These are phyloP conservation scores for Urocyon cinereoargenteus DNA, from an alignment of 2,797 vertebrate genomes.

Conservation along the genomic window DNA sequence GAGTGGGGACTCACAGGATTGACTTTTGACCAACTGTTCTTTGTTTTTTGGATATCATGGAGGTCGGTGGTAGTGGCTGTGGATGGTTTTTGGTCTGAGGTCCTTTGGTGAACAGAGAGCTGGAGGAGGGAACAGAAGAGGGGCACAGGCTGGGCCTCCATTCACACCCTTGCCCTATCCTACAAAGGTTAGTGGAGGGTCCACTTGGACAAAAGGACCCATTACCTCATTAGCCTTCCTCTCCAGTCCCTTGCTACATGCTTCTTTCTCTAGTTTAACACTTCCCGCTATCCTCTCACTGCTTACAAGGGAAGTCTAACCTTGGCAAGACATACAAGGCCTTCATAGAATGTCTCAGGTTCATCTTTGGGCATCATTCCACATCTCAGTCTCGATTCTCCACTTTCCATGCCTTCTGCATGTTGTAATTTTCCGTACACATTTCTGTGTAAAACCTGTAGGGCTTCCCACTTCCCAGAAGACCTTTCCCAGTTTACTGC, in stretches of 20 bases:
- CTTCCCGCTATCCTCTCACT: slow-evolving; percentile 2
- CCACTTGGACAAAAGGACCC: not conserved
- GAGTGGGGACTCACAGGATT: not conserved
- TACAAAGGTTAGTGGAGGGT: not conserved
- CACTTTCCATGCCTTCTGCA: not conserved
- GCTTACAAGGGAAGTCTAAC: not conserved
- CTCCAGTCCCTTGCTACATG: not conserved
- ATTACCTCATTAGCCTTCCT: not conserved
- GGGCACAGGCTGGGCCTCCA: not conserved
- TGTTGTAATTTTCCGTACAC: not conserved
- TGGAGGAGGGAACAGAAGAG: not conserved
- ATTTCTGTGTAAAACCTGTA: not conserved
- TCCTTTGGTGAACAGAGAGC: not conserved
- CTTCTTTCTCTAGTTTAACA: not conserved
- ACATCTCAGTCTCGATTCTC: not conserved
- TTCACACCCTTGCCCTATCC: not conserved
- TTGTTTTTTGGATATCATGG: not conserved
- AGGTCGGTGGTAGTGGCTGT: not conserved
- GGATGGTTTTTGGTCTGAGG: not conserved
- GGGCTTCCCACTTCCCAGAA: not conserved
- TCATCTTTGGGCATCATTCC: not conserved
- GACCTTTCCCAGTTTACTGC: not conserved
- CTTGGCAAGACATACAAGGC: not conserved
- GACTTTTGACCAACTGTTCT: not conserved
- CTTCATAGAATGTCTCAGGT: not conserved